Conservation (phyloP, 1,140 invertebrate genomes). For the Apis mellifera region DNA sequence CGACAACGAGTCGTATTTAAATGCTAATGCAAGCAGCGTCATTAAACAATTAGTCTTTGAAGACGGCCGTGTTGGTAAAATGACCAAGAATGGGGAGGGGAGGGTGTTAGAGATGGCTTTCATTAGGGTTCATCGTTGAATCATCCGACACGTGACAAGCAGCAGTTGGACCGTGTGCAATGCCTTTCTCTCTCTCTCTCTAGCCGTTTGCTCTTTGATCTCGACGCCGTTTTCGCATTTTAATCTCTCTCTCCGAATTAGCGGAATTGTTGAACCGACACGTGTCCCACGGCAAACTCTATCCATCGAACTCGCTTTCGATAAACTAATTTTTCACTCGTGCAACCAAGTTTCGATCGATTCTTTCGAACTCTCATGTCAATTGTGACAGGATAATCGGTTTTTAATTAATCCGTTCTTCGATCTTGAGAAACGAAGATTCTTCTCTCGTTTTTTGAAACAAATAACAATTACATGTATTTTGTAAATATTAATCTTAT, state of each 20-base stretch:
- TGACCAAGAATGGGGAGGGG: slow-evolving; percentile 43
- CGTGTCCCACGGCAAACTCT: slow-evolving; percentile 42
- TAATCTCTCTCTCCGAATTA: slow-evolving; percentile 54
- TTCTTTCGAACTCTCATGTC: no score
- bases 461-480: no score
- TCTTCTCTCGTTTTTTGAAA: no score
- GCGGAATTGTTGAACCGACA: slow-evolving; percentile 36
- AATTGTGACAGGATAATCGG: no score
- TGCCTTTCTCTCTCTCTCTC: not conserved
- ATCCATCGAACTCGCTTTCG: not conserved
- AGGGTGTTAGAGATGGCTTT: slow-evolving; percentile 70
- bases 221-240: slow-evolving; percentile 44
- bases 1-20: slow-evolving; percentile 75
- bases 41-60: slow-evolving; percentile 79
- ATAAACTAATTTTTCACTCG: not conserved
- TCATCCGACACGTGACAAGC: slow-evolving; percentile 71
- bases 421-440: no score
- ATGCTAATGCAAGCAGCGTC: slow-evolving; percentile 74
- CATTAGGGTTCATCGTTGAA: slow-evolving; percentile 71
- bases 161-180: slow-evolving; percentile 47
- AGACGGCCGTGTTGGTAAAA: slow-evolving; percentile 66
- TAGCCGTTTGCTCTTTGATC: slow-evolving; percentile 58
- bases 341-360: no score
- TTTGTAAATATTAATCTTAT: no score
- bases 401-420: no score